Conservation (phyloP, 92 coral and sea anemone species). For the Hydrozoanthus gracilis region DNA sequence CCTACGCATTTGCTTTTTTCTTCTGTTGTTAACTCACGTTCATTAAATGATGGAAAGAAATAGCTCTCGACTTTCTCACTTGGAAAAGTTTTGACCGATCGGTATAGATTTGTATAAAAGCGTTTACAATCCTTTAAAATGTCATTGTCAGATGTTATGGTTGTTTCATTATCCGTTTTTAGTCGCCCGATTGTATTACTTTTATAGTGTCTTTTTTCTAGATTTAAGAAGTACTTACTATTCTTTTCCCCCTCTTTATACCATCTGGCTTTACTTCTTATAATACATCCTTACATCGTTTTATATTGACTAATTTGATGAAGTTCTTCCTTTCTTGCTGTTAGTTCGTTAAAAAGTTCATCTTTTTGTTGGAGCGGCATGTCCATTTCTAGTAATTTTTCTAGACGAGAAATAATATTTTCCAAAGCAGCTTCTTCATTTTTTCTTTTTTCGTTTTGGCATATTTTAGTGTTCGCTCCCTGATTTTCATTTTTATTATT, state of each 20-base stretch:
- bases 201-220: conserved; percentile 1
- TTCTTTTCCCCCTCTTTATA: too few species aligned
- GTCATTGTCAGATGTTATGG: conserved; percentile 13
- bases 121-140: conserved; percentile 20
- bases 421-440: conserved; percentile 32
- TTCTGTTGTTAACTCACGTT: background rate
- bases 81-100: background rate
- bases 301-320: conserved; percentile 35
- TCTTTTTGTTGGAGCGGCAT: background rate
- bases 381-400: background rate
- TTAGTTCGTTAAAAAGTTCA: conserved; percentile 13
- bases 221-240: background rate
- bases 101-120: conserved; percentile 7
- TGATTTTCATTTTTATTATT: conserved; percentile 47
- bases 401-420: conserved; percentile 4
- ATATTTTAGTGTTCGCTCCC: conserved; percentile 49
- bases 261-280: background rate
- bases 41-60: background rate
- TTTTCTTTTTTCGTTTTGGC: conserved; percentile 37
- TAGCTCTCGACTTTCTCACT: background rate
- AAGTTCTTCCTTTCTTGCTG: conserved; percentile 33
- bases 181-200: conserved; percentile 14
- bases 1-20: background rate
- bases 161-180: conserved; percentile 25
- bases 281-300: conserved; percentile 18